These are phyloP conservation scores for Pristionchus maxplancki DNA, from an alignment of 2,888 invertebrate genomes.

Conservation along the genomic window DNA sequence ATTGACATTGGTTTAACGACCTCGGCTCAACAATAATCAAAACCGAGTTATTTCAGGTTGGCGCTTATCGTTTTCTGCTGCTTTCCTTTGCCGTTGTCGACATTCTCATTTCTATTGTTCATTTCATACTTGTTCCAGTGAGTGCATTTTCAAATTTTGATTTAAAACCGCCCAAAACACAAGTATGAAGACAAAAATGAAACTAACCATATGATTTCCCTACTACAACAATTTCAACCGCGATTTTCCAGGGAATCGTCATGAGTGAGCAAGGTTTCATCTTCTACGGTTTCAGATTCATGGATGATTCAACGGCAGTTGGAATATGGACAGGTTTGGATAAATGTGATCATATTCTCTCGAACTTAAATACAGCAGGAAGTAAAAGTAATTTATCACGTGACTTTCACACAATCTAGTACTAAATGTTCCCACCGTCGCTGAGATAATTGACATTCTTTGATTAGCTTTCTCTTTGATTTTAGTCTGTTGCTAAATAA, in stretches of 20 bases:
- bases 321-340: not conserved
- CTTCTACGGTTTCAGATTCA: not conserved
- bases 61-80: not conserved
- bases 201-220: too few species aligned
- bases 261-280: not conserved
- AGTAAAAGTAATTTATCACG: too few species aligned
- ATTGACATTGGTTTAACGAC: not conserved
- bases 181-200: too few species aligned
- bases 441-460: too few species aligned
- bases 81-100: not conserved
- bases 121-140: not conserved
- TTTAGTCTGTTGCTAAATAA: too few species aligned
- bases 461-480: too few species aligned
- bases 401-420: too few species aligned
- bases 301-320: not conserved
- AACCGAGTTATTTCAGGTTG: not conserved
- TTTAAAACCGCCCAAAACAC: too few species aligned
- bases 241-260: not conserved
- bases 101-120: not conserved
- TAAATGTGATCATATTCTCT: too few species aligned
- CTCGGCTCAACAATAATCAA: not conserved
- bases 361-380: too few species aligned
- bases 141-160: not conserved
- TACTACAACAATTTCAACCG: too few species aligned
- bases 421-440: too few species aligned